A percentile compares a stretch with the other conserved stretches of the same genome.
Evolutionary conservation across 2,113 vertebrate genomes (phyloP).

Genomic region (Synodontis membranacea): DNA sequence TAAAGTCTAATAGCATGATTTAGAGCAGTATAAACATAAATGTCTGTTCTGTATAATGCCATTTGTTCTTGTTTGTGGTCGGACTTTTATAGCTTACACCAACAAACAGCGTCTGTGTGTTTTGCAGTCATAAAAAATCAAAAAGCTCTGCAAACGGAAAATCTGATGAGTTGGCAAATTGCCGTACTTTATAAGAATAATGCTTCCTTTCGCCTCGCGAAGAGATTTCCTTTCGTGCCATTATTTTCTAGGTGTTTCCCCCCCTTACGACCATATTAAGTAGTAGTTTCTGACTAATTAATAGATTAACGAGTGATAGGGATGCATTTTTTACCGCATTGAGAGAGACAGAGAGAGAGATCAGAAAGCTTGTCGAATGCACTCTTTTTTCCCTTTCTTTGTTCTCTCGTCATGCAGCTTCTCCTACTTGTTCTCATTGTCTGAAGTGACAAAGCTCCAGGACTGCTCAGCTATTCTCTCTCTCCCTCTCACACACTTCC

Average conservation of each 20-base stretch:
- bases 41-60: neutral
- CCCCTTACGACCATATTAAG: neutral
- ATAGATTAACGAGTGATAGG: neutral
- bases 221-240: neutral
- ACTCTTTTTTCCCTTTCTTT: neutral
- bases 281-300: neutral
- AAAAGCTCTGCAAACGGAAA: neutral
- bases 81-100: neutral
- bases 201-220: neutral
- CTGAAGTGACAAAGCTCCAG: conserved; percentile 12
- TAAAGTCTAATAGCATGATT: neutral
- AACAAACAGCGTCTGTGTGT: neutral
- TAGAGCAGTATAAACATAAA: neutral
- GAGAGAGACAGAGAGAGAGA: conserved; percentile 33
- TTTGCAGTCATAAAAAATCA: neutral
- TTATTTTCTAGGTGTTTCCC: neutral
- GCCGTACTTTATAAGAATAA: neutral
- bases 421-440: conserved; percentile 58
- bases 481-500: neutral
- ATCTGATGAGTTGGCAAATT: neutral
- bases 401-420: conserved; percentile 36
- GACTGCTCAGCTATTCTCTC: neutral
- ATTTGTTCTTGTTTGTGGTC: neutral
- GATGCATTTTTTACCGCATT: neutral
- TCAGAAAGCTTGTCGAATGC: neutral